A percentile compares a stretch with the other conserved stretches of the same genome.
Conservation (phyloP, 2,797 vertebrate genomes). For the Toxotes lorentzi region DNA sequence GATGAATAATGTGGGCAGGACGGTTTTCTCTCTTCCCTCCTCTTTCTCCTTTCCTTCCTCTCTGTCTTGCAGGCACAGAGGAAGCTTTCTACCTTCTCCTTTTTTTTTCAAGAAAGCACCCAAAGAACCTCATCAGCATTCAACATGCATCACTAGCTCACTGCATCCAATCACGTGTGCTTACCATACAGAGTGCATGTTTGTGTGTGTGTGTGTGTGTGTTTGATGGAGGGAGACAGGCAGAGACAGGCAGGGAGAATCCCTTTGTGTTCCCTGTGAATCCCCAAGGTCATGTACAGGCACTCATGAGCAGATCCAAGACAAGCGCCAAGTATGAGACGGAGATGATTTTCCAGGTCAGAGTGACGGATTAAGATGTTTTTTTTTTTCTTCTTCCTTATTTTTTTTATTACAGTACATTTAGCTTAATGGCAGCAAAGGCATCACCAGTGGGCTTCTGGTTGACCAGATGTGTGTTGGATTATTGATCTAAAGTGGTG, state of each 20-base stretch:
- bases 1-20: slow-evolving; percentile 69
- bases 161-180: slow-evolving; percentile 76
- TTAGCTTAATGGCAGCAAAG: slow-evolving; percentile 56
- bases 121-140: slow-evolving; percentile 80
- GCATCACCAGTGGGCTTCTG: slow-evolving; percentile 18
- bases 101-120: slow-evolving; percentile 47
- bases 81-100: slow-evolving; percentile 69
- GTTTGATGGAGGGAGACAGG: slow-evolving; percentile 50
- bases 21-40: slow-evolving; percentile 4
- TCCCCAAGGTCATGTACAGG: slow-evolving; percentile 64
- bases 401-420: slow-evolving; percentile 18
- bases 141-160: slow-evolving; percentile 69
- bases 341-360: slow-evolving; percentile 44
- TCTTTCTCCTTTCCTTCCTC: slow-evolving; percentile 41
- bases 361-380: slow-evolving; percentile 25
- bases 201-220: slow-evolving; percentile 51
- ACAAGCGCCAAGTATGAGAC: slow-evolving; percentile 20
- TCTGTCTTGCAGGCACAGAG: slow-evolving; percentile 69
- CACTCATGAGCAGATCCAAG: slow-evolving; percentile 28
- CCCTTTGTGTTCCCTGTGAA: slow-evolving; percentile 65
- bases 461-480: slow-evolving; percentile 67
- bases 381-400: not conserved
- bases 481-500: slow-evolving; percentile 72
- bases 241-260: slow-evolving; percentile 68
- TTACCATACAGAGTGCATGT: slow-evolving; percentile 62